phyloP scores from a whole-genome alignment of 2,797 vertebrate species.

The Chloroceryle amazona region DNA sequence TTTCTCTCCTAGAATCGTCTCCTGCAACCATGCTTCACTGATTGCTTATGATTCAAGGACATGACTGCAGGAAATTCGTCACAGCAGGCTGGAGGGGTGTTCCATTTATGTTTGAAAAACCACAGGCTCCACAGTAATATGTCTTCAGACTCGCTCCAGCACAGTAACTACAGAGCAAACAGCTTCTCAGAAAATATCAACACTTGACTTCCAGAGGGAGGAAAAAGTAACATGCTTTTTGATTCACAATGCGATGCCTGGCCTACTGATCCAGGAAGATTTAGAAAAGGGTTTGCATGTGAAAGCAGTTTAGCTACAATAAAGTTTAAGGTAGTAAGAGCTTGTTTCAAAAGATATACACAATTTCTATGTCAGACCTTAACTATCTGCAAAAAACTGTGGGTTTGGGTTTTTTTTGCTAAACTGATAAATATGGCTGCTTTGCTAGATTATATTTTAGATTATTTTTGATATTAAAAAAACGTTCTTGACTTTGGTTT shows the following conservation, averaged over 20 bases:
- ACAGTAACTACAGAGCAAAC: background rate
- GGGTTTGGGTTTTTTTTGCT: background rate
- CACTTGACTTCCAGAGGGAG: background rate
- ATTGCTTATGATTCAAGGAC: conserved; percentile 30
- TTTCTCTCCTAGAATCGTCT: background rate
- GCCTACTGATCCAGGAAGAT: background rate
- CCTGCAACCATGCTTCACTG: conserved; percentile 2
- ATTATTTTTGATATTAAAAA: background rate
- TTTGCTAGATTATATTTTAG: background rate
- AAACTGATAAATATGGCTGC: background rate
- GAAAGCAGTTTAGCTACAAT: background rate
- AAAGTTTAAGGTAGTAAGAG: background rate
- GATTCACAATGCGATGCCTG: background rate
- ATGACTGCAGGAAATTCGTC: conserved; percentile 38
- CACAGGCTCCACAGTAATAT: background rate
- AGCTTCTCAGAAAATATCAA: conserved; percentile 33
- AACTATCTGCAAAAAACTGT: background rate
- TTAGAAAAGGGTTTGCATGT: background rate
- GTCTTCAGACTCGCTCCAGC: background rate
- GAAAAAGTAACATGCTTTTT: conserved; percentile 36
- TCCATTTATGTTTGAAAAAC: conserved; percentile 13
- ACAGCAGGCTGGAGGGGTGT: conserved; percentile 5
- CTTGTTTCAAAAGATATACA: background rate
- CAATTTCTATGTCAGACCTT: background rate
- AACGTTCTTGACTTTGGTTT: background rate